These are phyloP conservation scores for Conus ventricosus DNA, from an alignment of 1,140 invertebrate genomes.

Conservation along the genomic window DNA sequence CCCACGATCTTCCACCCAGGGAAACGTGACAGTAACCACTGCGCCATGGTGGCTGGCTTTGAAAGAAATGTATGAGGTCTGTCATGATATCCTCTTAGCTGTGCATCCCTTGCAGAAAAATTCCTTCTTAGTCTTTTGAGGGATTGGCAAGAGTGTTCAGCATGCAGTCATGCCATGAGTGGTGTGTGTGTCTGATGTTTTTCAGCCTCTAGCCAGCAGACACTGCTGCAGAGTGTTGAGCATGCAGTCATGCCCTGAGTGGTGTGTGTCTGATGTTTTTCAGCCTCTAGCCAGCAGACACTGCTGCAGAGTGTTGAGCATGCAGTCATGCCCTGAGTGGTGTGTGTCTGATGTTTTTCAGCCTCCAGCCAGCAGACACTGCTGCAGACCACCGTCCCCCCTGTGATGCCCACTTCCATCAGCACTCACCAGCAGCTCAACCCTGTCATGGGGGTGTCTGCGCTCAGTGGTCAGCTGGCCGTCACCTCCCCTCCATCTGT, in stretches of 20 bases:
- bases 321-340: too few species aligned
- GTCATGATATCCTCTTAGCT: background rate
- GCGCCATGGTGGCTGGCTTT: too few species aligned
- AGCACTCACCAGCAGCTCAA: background rate
- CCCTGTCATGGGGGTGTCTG: conserved; percentile 33
- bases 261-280: background rate
- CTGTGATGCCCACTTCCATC: conserved; percentile 21
- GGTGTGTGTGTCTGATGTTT: background rate
- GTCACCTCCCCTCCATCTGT: conserved; percentile 13
- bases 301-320: conserved; percentile 74
- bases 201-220: conserved; percentile 81
- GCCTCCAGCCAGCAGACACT: conserved; percentile 85
- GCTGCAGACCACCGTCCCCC: conserved; percentile 66
- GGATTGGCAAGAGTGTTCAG: too few species aligned
- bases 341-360: background rate
- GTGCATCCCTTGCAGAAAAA: too few species aligned
- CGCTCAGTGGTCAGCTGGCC: conserved; percentile 15
- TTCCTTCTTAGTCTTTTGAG: too few species aligned
- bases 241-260: too few species aligned
- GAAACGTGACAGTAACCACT: too few species aligned
- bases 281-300: conserved; percentile 83
- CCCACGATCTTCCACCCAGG: too few species aligned
- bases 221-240: conserved; percentile 77
- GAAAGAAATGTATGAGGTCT: background rate
- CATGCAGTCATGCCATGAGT: too few species aligned